Evolutionary conservation across 2,888 invertebrate genomes (phyloP).

Genomic region (Ormia ochracea): DNA sequence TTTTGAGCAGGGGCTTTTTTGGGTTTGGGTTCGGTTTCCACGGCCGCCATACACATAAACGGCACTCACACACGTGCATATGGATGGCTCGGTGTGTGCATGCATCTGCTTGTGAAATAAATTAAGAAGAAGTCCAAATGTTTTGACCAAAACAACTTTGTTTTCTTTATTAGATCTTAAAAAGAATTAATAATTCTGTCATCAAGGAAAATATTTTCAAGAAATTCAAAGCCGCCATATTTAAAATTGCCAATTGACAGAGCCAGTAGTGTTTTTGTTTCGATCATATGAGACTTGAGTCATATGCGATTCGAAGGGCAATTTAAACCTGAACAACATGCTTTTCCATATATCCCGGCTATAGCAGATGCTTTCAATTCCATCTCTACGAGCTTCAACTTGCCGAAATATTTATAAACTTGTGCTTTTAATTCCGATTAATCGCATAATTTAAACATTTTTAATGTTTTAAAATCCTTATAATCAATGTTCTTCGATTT

Average conservation of each 20-base stretch:
- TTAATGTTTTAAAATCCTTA: too few relatives aligned
- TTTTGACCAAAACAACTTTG: slow-evolving; percentile 43
- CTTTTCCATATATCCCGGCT: too few relatives aligned
- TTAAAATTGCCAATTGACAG: slow-evolving; percentile 9
- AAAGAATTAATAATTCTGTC: slow-evolving; percentile 61
- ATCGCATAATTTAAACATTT: too few relatives aligned
- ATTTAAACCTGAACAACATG: too few relatives aligned
- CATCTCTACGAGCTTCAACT: too few relatives aligned
- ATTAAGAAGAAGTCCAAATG: slow-evolving; percentile 38
- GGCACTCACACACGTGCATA: not conserved
- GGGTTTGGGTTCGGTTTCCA: slow-evolving; percentile 49
- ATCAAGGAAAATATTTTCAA: slow-evolving; percentile 35
- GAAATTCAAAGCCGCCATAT: not conserved
- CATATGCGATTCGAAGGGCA: too few relatives aligned
- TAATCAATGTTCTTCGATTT: too few relatives aligned
- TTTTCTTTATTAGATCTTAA: slow-evolving; percentile 42
- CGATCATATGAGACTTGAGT: not conserved
- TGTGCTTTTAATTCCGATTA: too few relatives aligned
- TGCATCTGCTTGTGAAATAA: not conserved
- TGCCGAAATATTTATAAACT: too few relatives aligned
- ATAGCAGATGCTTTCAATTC: too few relatives aligned
- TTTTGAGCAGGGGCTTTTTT: not conserved
- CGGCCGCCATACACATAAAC: slow-evolving; percentile 29
- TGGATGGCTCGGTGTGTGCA: too few relatives aligned
- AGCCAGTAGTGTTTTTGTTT: not conserved